Base-by-base conservation (phyloP, 2,888 invertebrate genomes). In the Ectemnius cavifrons region DNA sequence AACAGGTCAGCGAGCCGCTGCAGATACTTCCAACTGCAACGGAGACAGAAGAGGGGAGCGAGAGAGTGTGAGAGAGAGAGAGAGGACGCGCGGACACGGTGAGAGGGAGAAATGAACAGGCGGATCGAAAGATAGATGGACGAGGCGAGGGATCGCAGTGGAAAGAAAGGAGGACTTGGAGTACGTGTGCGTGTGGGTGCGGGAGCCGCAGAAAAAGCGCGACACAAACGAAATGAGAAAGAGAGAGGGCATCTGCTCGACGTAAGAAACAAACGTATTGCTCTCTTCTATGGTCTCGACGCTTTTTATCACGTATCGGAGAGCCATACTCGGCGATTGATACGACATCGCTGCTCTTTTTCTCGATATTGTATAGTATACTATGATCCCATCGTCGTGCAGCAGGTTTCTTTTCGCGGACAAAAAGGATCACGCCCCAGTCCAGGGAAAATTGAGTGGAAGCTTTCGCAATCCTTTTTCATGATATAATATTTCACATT, bases 1-100 rank as follows among this genome's bases (percentile, higher is more conserved):
- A 88, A 88, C 87, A 88, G 87, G 87, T 88, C 87, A 88, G 86
- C 79, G 78, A 66, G 78, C 73, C 74, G 77, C 77, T 76, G 71
- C 73, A 73, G 79, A 81, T 83, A 84, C 77, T 80, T 79, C 78
- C 67, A 67, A 68, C 73, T 73, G 28, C 64, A 14, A 71, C 8
- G 14, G 58, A 59, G 66, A 65, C 46, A 27, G 57, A 46, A 23
- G 52, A 52, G 57, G 47, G 23, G 66, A 11, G 63, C n/a, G 63
- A 37, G 45, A 37, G 45, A 16, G 60, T 52, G 14, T 23, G 56
- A 60, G 63, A 62, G 57, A 59, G 49, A 59, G 64, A 18, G 4
- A 16, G 27, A 58, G 23, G 20, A 27, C 56, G n/a, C 5, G 49
- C 63, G 56, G 61, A 47, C 52, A 11, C 16, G 23, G 23, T 37